phyloP scores from a whole-genome alignment of 2,797 vertebrate genomes.

The Coregonus sp. region DNA sequence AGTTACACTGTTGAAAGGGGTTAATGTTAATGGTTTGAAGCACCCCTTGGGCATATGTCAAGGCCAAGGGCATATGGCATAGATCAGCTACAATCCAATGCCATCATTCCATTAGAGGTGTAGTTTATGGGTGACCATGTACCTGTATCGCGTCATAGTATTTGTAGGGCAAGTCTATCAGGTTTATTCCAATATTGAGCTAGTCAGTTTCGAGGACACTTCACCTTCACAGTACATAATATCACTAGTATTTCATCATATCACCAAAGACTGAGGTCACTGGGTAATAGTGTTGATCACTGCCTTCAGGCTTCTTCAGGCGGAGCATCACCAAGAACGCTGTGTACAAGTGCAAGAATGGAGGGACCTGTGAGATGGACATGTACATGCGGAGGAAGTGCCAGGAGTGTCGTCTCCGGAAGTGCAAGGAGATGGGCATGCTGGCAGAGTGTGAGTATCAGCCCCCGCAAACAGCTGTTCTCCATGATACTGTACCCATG shows the following conservation, averaged over 20 bases:
- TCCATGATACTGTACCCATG: neutral
- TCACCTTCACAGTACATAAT: neutral
- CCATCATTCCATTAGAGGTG: neutral
- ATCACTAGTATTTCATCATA: neutral
- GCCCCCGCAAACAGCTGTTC: neutral
- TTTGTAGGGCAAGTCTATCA: constrained; percentile 17
- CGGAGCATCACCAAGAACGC: constrained; percentile 98
- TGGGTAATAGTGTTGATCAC: neutral
- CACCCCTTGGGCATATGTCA: neutral
- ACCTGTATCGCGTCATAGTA: constrained; percentile 26
- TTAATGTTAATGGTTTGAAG: neutral
- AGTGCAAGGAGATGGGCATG: constrained; percentile 99
- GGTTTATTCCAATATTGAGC: neutral
- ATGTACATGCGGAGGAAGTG: constrained; percentile 99
- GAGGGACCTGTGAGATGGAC: constrained; percentile 98
- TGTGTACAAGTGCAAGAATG: constrained; percentile 96
- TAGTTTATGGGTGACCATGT: constrained; percentile 25
- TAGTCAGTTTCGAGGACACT: neutral
- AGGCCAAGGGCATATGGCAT: neutral
- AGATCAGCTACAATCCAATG: neutral
- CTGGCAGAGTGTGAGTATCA: constrained; percentile 95
- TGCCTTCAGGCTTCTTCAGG: constrained; percentile 90
- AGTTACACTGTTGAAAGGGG: neutral
- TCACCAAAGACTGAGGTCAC: neutral
- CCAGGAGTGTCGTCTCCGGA: constrained; percentile 94